phyloP scores from a whole-genome alignment of 2,888 invertebrate species.

The Diaperis boleti region DNA sequence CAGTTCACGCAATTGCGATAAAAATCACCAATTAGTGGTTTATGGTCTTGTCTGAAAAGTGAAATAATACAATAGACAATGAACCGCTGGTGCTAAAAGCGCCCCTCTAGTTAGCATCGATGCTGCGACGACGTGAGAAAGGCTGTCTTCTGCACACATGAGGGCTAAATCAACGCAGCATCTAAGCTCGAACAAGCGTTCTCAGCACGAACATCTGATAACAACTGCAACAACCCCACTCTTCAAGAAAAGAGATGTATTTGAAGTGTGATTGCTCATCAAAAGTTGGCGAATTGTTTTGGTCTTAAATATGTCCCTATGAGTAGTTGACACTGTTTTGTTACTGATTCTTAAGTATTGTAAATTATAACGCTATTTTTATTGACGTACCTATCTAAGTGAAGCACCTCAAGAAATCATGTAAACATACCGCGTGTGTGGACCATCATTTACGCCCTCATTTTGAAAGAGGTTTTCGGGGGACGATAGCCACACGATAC shows the following conservation, averaged over 20 bases:
- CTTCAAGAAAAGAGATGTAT: background rate
- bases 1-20: slow-evolving; percentile 64
- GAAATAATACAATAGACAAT: slow-evolving; percentile 35
- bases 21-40: slow-evolving; percentile 65
- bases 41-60: slow-evolving; percentile 57
- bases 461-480: too few species aligned
- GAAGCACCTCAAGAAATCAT: too few species aligned
- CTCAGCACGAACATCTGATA: slow-evolving; percentile 40
- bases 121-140: slow-evolving; percentile 26
- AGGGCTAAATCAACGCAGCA: slow-evolving; percentile 27
- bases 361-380: too few species aligned
- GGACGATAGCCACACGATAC: too few species aligned
- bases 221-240: background rate
- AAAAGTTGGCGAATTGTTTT: too few species aligned
- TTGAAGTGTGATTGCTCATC: background rate
- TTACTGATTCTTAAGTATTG: too few species aligned
- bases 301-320: too few species aligned
- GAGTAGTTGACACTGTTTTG: too few species aligned
- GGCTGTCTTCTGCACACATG: slow-evolving; percentile 21
- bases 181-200: slow-evolving; percentile 21
- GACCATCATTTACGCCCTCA: too few species aligned
- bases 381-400: too few species aligned
- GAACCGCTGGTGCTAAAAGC: slow-evolving; percentile 25
- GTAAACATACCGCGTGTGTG: too few species aligned
- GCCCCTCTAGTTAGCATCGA: slow-evolving; percentile 17